These are phyloP conservation scores for Drosophila crucigera DNA, from an alignment of 2,888 invertebrate genomes.

Conservation along the genomic window DNA sequence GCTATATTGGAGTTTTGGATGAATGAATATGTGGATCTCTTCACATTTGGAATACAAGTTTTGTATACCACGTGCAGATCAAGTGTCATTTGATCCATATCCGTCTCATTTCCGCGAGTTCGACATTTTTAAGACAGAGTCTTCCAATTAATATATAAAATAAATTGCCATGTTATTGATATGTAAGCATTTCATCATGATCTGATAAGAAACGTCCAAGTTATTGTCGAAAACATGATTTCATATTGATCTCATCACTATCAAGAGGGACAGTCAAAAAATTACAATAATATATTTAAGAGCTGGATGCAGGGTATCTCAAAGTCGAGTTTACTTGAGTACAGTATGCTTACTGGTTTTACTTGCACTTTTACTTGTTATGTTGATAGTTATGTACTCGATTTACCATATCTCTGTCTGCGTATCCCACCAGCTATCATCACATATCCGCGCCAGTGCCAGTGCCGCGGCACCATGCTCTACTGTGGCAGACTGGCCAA, in stretches of 20 bases:
- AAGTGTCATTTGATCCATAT: too few species aligned
- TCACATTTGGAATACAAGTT: too few species aligned
- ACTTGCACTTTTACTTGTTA: background rate
- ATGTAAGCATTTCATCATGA: too few species aligned
- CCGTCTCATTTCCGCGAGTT: too few species aligned
- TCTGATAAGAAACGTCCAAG: background rate
- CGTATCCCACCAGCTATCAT: slow-evolving; percentile 70
- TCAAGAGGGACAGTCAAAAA: background rate
- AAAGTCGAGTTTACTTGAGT: background rate
- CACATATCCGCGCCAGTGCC: slow-evolving; percentile 83
- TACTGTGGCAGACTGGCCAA: slow-evolving; percentile 78
- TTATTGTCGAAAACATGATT: background rate
- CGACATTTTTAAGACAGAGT: too few species aligned
- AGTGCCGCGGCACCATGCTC: slow-evolving; percentile 73
- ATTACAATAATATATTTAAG: background rate
- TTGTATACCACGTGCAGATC: too few species aligned
- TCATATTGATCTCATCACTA: too few species aligned
- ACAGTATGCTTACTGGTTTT: too few species aligned
- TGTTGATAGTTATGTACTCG: background rate
- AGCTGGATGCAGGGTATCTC: background rate
- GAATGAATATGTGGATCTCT: too few species aligned
- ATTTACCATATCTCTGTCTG: background rate
- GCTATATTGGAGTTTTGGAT: background rate
- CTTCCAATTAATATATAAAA: background rate
- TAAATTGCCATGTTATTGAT: too few species aligned